Conservation (phyloP, 2,797 vertebrate genomes). For the Tragelaphus eurycerus region DNA sequence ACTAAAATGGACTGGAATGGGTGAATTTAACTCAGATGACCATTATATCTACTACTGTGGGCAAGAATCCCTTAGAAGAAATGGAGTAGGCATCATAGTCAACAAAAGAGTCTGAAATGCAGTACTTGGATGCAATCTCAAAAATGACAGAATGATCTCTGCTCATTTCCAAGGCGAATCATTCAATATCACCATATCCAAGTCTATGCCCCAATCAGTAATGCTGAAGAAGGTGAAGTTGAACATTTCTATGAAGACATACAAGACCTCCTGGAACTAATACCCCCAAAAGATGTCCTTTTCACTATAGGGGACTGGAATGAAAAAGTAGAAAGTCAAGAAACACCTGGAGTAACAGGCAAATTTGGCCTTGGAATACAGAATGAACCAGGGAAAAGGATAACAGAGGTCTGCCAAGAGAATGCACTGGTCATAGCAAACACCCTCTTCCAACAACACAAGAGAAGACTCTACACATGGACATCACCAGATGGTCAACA, state of each 20-base stretch:
- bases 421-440: no score
- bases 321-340: background rate
- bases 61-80: background rate
- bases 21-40: background rate
- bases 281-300: background rate
- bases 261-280: background rate
- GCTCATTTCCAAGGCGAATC: background rate
- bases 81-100: background rate
- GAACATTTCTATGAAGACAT: background rate
- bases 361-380: no score
- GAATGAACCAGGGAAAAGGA: no score
- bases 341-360: no score
- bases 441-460: no score
- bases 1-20: background rate
- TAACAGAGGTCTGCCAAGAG: no score
- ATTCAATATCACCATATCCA: background rate
- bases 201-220: background rate
- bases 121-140: no score
- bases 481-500: no score
- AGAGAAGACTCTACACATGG: no score
- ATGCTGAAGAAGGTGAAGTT: background rate
- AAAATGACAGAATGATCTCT: background rate
- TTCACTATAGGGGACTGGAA: background rate
- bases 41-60: background rate
- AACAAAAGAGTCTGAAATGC: background rate